A percentile compares a stretch with the other conserved stretches of the same genome.
phyloP scores from a whole-genome alignment of 2,797 vertebrate species.

The Apogon hyalosoma region DNA sequence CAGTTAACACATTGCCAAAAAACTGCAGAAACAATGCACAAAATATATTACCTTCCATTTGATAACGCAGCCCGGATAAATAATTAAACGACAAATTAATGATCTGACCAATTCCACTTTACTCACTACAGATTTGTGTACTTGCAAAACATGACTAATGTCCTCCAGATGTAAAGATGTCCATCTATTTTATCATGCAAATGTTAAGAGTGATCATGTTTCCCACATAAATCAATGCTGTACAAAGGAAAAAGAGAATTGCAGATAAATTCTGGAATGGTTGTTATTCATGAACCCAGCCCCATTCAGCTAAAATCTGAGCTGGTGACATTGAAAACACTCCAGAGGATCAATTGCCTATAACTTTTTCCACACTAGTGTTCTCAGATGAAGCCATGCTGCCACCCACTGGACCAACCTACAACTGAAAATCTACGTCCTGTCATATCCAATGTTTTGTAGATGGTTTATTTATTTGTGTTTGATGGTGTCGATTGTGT shows the following conservation, averaged over 20 bases:
- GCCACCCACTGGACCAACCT: constrained; percentile 63
- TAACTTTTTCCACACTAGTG: constrained; percentile 15
- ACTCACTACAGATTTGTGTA: too few species aligned
- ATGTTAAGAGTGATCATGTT: not conserved
- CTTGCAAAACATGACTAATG: not conserved
- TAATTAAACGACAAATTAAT: not conserved
- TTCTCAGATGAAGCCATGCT: constrained; percentile 44
- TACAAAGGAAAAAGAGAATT: not conserved
- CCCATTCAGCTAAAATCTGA: constrained; percentile 22
- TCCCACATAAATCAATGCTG: not conserved
- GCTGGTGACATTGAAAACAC: constrained; percentile 9
- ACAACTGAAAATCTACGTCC: not conserved
- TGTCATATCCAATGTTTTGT: not conserved
- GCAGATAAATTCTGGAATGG: not conserved
- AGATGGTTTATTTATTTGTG: not conserved
- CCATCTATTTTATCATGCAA: not conserved
- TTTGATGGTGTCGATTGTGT: not conserved
- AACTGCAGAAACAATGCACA: not conserved
- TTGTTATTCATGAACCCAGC: not conserved
- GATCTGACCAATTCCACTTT: not conserved
- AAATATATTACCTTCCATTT: not conserved
- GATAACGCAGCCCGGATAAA: not conserved
- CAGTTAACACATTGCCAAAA: not conserved
- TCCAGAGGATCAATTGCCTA: not conserved
- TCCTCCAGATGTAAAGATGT: not conserved